A percentile compares a stretch with the other conserved stretches of the same genome.
These are phyloP conservation scores for Thalpophila matura DNA, from an alignment of 2,888 invertebrate genomes.

Conservation along the genomic window DNA sequence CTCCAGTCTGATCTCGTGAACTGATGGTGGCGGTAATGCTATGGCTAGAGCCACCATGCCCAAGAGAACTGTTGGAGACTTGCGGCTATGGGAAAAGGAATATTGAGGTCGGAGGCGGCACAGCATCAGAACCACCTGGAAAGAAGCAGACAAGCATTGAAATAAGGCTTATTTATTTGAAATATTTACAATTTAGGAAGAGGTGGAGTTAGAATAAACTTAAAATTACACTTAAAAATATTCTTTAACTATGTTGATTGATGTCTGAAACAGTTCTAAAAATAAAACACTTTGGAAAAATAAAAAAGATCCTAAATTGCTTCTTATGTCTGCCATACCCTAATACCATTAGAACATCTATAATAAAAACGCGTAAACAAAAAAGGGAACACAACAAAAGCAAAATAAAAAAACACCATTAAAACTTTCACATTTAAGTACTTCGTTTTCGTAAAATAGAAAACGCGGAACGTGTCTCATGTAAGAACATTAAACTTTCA, in stretches of 20 bases:
- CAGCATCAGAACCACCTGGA: conserved; percentile 97
- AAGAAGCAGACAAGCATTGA: conserved; percentile 68
- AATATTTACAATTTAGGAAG: too few species aligned
- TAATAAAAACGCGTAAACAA: conserved; percentile 39
- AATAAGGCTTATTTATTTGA: conserved; percentile 5
- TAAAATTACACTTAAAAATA: too few species aligned
- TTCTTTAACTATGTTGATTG: not conserved
- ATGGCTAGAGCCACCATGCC: conserved; percentile 99
- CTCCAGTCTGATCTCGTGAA: conserved; percentile 98
- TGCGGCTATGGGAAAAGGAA: conserved; percentile 97
- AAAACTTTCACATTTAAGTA: conserved; percentile 72
- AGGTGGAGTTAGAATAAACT: too few species aligned
- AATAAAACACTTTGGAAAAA: not conserved
- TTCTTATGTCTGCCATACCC: not conserved
- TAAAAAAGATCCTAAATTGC: not conserved
- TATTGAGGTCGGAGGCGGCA: conserved; percentile 98
- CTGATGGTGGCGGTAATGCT: conserved; percentile 98
- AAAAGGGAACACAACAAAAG: conserved; percentile 36
- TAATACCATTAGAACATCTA: conserved; percentile 18
- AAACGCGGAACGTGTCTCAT: conserved; percentile 74
- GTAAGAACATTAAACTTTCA: conserved; percentile 70
- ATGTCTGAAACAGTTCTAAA: conserved; percentile 19
- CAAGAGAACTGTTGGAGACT: conserved; percentile 95
- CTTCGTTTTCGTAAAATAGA: conserved; percentile 67
- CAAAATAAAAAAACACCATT: conserved; percentile 72